Evolutionary conservation across 2,113 vertebrate species (phyloP), one percentile per base, ranked within the genome.

Genomic region (Heterocephalus glaber): DNA sequence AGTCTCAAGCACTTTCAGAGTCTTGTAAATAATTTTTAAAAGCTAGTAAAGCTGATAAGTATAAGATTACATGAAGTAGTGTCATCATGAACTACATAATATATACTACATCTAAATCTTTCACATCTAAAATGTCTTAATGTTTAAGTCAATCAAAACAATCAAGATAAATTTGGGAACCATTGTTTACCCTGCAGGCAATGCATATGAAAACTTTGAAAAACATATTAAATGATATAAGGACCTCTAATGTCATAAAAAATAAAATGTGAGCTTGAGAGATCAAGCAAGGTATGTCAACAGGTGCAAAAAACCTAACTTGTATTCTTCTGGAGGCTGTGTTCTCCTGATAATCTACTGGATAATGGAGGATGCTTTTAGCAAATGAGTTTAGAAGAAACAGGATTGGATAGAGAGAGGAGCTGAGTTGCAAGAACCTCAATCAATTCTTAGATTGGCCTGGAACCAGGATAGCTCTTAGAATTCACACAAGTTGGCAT

Each of bases 221-320:
- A 30, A 77, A 28, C 28, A 84, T 60, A 58, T 41, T 68, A 90
- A 80, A 65, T 90, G 24, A 19, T 22, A 84, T 26, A 80, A 95
- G 41, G 14, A 65, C 20, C 3, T 1, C 16, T n/a, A 1, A 16
- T 16, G 3, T 95, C 38, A 56, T 26, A 72, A 24, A 70, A 94
- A 28, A 33, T 52, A 83, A 92, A 92, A n/a, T 90, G 30, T 84
- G 41, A 95, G 44, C 61, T 74, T 4, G 20, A 86, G 7, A 11
- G n/a, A 26, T 66, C 63, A 61, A 87, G 28, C 16, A 70, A 81
- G 44, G 3, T 61, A 4, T 83, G 16, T 52, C 8, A 81, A 12
- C 19, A 79, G 38, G 86, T n/a, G 22, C 0, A 12, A 5, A 11
- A 5, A 11, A 41, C 8, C 30, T 86, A 41, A 84, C 28, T 9